Evolutionary conservation across 1,140 invertebrate species (phyloP).

Genomic region (Ips nitidus): DNA sequence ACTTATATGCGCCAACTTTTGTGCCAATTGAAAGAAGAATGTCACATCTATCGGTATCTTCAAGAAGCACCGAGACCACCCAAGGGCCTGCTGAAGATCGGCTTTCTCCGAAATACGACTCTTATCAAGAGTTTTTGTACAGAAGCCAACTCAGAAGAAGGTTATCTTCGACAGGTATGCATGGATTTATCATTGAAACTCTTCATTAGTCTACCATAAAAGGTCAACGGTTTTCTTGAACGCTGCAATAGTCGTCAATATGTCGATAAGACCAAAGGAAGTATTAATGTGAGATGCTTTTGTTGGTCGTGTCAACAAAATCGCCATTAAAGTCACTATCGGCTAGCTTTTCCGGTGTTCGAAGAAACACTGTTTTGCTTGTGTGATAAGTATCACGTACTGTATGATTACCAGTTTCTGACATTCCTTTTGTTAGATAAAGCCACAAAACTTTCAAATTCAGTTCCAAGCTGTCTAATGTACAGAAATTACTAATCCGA

Average conservation of each 20-base stretch:
- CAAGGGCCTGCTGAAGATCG: constrained; percentile 38
- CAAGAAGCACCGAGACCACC: constrained; percentile 45
- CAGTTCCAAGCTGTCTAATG: no score
- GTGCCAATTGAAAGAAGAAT: constrained; percentile 43
- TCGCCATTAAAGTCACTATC: neutral
- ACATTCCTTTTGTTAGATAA: no score
- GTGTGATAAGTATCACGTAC: neutral
- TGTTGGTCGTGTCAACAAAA: neutral
- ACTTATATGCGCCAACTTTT: constrained; percentile 17
- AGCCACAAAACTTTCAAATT: no score
- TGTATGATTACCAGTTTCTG: no score
- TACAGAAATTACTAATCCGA: no score
- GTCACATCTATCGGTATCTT: constrained; percentile 45
- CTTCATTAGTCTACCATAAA: neutral
- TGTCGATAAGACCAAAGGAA: neutral
- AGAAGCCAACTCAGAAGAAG: constrained; percentile 41
- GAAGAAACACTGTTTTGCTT: neutral
- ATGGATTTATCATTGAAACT: neutral
- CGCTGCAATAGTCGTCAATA: neutral
- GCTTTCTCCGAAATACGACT: constrained; percentile 48
- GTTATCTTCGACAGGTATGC: constrained; percentile 28
- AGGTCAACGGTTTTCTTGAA: neutral
- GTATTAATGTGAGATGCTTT: neutral
- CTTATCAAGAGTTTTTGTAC: constrained; percentile 47
- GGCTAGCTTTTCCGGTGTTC: constrained; percentile 7